Evolutionary conservation across 2,888 invertebrate species (phyloP), one percentile per base, ranked within the genome.

Genomic region (Scaptomyza cyrtandrae): DNA sequence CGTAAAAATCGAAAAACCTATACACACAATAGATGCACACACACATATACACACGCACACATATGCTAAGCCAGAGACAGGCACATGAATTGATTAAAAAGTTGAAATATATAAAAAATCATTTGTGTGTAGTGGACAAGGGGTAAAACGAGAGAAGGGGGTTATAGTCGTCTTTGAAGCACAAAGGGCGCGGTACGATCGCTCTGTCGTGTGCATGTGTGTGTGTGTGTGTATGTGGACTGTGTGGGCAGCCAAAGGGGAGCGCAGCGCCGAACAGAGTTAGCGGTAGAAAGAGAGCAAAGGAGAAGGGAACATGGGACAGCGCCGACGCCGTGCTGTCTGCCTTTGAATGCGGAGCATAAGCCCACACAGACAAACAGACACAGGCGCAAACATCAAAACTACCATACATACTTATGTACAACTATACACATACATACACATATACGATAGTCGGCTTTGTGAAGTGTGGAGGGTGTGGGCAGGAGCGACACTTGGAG

Each of bases 81-180:
- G 65, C 77, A 76, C 76, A 81, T 87, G 84, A 88, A 84, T 85
- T 84, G 84, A 84, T 84, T 88, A 82, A 84, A 84, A 88, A 88
- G 82, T 87, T 82, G 78, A 80, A 64, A 60, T 50, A 79, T 41
- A 41, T 41, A 82, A 71, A 71, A 71, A 68, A 69, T 68, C 57
- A 66, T 79, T 76, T 78, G 52, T 52, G 24, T 37, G 27, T 39
- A 27, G 27, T 39, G 79, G 65, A 58, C 65, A 58, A 50, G 56
- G 48, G 43, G 41, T 33, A 50, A 27, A 29, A 35, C 4, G n/a
- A n/a, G 49, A 6, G 6, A 29, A 16, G 31, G 52, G 58, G 37
- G 43, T 33, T 45, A 58, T 39, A 48, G 39, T 54, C 35, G 37
- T 66, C 73, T 77, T 73, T 69, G 54, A 60, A 61, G 75, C 75